phyloP scores from a whole-genome alignment of 2,888 invertebrate species.

The Drosophila pseudotakahashii region DNA sequence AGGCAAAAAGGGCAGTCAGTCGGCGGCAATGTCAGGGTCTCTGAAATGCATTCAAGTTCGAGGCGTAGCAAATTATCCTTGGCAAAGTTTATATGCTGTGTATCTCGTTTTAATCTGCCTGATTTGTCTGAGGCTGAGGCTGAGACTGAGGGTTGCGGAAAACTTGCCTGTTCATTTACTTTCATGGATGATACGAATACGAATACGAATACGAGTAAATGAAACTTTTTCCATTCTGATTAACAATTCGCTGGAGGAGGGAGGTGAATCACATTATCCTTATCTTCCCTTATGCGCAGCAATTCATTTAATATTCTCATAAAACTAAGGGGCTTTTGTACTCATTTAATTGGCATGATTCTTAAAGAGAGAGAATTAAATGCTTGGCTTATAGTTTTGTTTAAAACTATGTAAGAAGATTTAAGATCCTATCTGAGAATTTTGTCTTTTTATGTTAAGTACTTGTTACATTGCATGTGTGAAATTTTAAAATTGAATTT shows the following conservation, averaged over 20 bases:
- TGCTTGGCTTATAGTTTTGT: too few relatives aligned
- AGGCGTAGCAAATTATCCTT: slow-evolving; percentile 37
- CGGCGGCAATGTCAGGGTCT: slow-evolving; percentile 28
- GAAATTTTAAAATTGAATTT: neutral
- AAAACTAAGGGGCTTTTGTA: slow-evolving; percentile 1
- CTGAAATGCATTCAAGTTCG: slow-evolving; percentile 38
- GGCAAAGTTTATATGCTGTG: slow-evolving; percentile 5
- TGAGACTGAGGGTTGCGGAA: slow-evolving; percentile 5
- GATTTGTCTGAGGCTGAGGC: slow-evolving; percentile 3
- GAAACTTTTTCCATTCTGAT: slow-evolving; percentile 37
- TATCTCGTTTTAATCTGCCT: slow-evolving; percentile 30
- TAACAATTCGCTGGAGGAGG: neutral
- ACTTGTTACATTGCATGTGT: neutral
- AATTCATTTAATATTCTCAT: slow-evolving; percentile 1
- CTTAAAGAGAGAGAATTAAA: neutral
- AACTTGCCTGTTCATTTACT: slow-evolving; percentile 8
- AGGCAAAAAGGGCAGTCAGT: neutral
- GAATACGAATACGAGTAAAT: slow-evolving; percentile 8
- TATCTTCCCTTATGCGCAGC: slow-evolving; percentile 1
- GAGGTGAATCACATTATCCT: slow-evolving; percentile 14
- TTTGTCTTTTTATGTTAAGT: too few relatives aligned
- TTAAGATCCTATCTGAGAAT: too few relatives aligned
- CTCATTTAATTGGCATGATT: neutral
- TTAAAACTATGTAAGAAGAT: too few relatives aligned
- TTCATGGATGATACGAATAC: slow-evolving; percentile 1